Evolutionary conservation across 1,140 invertebrate genomes (phyloP).

Genomic region (Orius insidiosus): DNA sequence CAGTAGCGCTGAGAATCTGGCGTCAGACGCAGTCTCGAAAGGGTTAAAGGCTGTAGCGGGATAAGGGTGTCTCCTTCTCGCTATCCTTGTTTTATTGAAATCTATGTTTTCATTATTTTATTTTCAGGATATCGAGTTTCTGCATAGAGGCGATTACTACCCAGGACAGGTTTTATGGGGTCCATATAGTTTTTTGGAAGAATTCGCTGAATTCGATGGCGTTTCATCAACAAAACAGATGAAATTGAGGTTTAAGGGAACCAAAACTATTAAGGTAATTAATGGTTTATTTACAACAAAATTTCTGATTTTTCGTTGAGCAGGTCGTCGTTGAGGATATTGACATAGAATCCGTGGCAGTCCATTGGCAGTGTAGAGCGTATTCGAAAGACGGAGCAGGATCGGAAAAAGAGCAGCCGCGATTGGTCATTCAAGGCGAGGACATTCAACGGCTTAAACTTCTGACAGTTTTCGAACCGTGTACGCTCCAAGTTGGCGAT

Average conservation of each 20-base stretch:
- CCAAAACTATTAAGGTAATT: constrained; percentile 24
- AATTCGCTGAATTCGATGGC: constrained; percentile 36
- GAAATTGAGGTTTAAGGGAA: constrained; percentile 23
- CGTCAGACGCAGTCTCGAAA: too few relatives aligned
- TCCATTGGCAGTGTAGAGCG: constrained; percentile 66
- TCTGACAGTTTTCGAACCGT: constrained; percentile 74
- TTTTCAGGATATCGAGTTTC: constrained; percentile 35
- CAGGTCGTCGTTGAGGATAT: constrained; percentile 42
- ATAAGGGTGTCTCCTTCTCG: too few relatives aligned
- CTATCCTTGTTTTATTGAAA: constrained; percentile 21
- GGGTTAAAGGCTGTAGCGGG: too few relatives aligned
- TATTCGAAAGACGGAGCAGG: constrained; percentile 42
- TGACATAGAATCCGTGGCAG: constrained; percentile 42
- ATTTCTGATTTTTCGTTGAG: background rate
- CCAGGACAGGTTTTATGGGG: constrained; percentile 60
- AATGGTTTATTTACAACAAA: background rate
- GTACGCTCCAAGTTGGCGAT: constrained; percentile 74
- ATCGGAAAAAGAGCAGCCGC: constrained; percentile 42
- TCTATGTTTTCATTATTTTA: constrained; percentile 23
- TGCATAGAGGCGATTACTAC: constrained; percentile 46
- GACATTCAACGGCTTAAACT: constrained; percentile 55
- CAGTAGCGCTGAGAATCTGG: too few relatives aligned
- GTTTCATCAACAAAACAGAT: constrained; percentile 24
- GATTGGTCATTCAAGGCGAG: constrained; percentile 50
- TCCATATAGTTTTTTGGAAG: constrained; percentile 45